Conservation (phyloP, 2,888 invertebrate species). For the Urechis unicinctus region DNA sequence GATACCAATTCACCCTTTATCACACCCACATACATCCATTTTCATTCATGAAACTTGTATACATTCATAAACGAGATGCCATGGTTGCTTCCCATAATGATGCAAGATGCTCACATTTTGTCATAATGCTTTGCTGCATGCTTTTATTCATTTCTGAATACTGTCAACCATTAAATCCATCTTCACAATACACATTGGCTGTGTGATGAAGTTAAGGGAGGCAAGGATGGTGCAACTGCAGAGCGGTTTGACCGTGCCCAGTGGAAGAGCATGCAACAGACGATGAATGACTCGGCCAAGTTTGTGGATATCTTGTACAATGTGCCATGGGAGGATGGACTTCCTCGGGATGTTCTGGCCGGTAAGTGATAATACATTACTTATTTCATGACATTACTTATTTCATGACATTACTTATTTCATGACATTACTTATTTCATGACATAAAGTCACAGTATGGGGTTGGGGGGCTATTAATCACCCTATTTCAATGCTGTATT, state of each 20-base stretch:
- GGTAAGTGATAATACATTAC: conserved; percentile 25
- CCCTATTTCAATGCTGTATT: neutral
- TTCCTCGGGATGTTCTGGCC: conserved; percentile 38
- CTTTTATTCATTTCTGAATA: too few relatives aligned
- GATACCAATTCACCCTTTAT: too few relatives aligned
- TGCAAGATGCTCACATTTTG: too few relatives aligned
- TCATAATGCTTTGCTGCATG: too few relatives aligned
- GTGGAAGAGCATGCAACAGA: conserved; percentile 47
- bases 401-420: neutral
- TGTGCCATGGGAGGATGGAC: conserved; percentile 49
- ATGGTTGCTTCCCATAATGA: too few relatives aligned
- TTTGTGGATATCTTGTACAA: conserved; percentile 51
- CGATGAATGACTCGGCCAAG: conserved; percentile 45
- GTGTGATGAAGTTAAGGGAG: conserved; percentile 1
- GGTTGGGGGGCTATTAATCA: too few relatives aligned
- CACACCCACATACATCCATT: too few relatives aligned
- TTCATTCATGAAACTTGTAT: too few relatives aligned
- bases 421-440: neutral
- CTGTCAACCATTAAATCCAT: too few relatives aligned
- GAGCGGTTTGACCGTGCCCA: conserved; percentile 38
- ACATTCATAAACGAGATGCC: too few relatives aligned
- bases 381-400: neutral
- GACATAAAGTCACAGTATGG: too few relatives aligned
- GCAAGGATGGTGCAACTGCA: neutral
- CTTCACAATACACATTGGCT: too few relatives aligned